Evolutionary conservation across 2,888 invertebrate genomes (phyloP), one percentile per base, ranked within the genome.

Genomic region (Diachrysia chrysitis): DNA sequence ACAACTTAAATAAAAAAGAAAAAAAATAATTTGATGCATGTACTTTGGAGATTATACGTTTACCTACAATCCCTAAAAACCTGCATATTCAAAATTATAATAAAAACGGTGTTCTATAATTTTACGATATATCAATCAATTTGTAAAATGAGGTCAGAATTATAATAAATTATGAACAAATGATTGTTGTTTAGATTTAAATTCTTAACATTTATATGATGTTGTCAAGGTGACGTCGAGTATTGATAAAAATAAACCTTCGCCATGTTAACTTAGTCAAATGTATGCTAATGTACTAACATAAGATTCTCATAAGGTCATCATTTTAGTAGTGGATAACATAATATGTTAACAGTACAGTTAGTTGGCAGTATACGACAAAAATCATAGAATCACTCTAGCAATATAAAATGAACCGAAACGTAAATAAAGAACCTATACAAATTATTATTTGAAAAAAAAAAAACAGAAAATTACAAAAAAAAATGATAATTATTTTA

Each of bases 101-200:
- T 29, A 65, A 55, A 64, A 69, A 48, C 16, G 9, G 21, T 56
- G 51, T 69, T 53, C 10, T 12, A 60, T 35, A 48, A 35, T 21
- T 58, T 73, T 59, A 78, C 53, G 37, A 58, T 64, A 32, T 58
- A 53, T 68, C 72, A 71, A 74, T 81, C 70, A 71, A 76, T 70
- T 65, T 54, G 23, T 51, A 9, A 69, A 76, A 78, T 66, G 76
- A 76, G 70, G 79, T 69, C 69, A 69, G 19, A 2, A 56, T 51
- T 59, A 58, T 21, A 71, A 79, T 81, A 81, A 71, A 81, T 81
- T 63, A 78, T 55, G 16, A 17, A 60, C 48, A 62, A 67, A 63
- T 66, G 54, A 68, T 67, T 57, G 25, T 71, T 60, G 61, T 37
- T 17, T 32, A 19, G 0, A 57, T 71, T 71, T 9, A 55, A 69